Evolutionary conservation across 2,888 invertebrate genomes (phyloP).

Genomic region (Leptopilina syphax): DNA sequence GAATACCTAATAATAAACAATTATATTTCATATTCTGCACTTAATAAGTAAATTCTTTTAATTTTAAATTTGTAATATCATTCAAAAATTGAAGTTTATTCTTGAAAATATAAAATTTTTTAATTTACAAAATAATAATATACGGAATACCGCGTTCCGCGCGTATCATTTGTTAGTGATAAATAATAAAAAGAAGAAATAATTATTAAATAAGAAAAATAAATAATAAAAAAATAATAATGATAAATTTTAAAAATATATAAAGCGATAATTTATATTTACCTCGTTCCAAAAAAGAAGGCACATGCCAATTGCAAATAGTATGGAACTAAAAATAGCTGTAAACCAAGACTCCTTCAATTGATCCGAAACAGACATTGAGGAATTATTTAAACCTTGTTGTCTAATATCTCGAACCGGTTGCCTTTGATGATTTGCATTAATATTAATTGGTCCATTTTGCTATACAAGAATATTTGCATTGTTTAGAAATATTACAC

Average conservation of each 20-base stretch:
- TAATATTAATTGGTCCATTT: constrained; percentile 19
- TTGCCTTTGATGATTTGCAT: constrained; percentile 50
- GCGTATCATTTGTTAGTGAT: too few species aligned
- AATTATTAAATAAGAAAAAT: neutral
- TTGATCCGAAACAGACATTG: constrained; percentile 77
- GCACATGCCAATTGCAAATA: constrained; percentile 83
- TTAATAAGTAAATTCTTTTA: too few species aligned
- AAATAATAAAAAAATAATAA: neutral
- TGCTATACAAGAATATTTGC: neutral
- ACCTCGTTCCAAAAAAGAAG: constrained; percentile 93
- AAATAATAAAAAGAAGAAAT: too few species aligned
- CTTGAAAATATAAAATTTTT: too few species aligned
- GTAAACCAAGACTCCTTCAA: constrained; percentile 86
- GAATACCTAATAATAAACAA: too few species aligned
- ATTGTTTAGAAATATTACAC: neutral
- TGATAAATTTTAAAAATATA: too few species aligned
- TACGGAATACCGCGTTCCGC: too few species aligned
- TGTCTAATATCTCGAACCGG: constrained; percentile 58
- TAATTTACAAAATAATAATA: too few species aligned
- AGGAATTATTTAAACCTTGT: constrained; percentile 57
- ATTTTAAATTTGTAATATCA: too few species aligned
- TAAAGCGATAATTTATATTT: neutral
- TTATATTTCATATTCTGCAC: too few species aligned
- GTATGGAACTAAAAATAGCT: constrained; percentile 82
- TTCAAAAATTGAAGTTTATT: too few species aligned